A percentile compares a stretch with the other conserved stretches of the same genome.
phyloP scores from a whole-genome alignment of 2,113 vertebrate genomes.

The Urocynchramus pylzowi region DNA sequence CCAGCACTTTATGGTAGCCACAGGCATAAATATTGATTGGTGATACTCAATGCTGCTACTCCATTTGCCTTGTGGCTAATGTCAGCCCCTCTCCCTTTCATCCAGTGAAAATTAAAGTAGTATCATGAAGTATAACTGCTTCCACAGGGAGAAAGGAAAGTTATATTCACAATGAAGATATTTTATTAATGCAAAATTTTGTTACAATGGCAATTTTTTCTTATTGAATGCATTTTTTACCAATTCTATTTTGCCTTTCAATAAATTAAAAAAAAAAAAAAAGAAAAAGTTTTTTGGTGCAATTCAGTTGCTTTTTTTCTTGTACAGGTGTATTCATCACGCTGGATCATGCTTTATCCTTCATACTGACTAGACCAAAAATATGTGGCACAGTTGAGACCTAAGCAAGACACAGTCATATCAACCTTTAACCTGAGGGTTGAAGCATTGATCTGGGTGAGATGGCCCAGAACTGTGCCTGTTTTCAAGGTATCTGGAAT shows the following conservation, averaged over 20 bases:
- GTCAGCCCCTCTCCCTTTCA: neutral
- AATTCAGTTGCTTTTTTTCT: neutral
- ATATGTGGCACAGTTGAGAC: neutral
- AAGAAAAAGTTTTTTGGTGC: neutral
- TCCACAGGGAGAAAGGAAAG: neutral
- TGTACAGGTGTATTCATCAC: neutral
- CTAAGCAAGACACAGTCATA: neutral
- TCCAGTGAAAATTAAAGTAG: neutral
- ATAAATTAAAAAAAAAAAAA: neutral
- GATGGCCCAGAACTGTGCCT: neutral
- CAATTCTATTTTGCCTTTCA: neutral
- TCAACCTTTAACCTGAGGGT: neutral
- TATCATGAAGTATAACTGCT: neutral
- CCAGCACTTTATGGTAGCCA: neutral
- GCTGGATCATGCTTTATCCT: neutral
- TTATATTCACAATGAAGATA: neutral
- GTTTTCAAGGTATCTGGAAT: neutral
- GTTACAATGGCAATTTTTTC: neutral
- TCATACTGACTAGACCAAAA: neutral
- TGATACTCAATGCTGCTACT: neutral
- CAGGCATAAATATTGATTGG: neutral
- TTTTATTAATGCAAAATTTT: neutral
- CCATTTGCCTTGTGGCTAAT: neutral
- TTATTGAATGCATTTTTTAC: neutral
- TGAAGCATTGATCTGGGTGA: neutral